Evolutionary conservation across 2,888 invertebrate genomes (phyloP).

Genomic region (Aporophyla lueneburgensis): DNA sequence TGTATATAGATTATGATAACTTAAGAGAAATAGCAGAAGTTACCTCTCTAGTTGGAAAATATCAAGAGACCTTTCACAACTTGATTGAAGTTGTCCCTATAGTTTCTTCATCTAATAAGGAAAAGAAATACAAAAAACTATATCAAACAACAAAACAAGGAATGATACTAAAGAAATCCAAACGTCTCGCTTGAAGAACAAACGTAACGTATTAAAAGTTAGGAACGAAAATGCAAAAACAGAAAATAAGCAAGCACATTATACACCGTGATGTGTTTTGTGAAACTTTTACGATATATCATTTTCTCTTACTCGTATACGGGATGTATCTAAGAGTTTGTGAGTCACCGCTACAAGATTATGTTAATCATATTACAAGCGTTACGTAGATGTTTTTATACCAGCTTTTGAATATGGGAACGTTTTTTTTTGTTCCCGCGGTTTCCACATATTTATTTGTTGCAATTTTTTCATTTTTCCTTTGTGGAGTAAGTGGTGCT

Average conservation of each 20-base stretch:
- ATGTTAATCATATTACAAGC: slow-evolving; percentile 67
- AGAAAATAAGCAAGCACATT: slow-evolving; percentile 64
- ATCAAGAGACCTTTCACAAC: background rate
- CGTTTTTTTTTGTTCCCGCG: slow-evolving; percentile 20
- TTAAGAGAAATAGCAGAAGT: slow-evolving; percentile 13
- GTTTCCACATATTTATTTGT: slow-evolving; percentile 31
- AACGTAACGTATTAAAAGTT: slow-evolving; percentile 66
- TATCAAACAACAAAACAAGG: slow-evolving; percentile 38
- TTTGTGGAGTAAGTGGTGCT: slow-evolving; percentile 8
- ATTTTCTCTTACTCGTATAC: slow-evolving; percentile 60
- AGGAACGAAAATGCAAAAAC: slow-evolving; percentile 65
- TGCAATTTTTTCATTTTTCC: slow-evolving; percentile 37
- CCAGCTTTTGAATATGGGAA: slow-evolving; percentile 58
- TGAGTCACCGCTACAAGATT: slow-evolving; percentile 65
- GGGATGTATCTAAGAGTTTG: slow-evolving; percentile 57
- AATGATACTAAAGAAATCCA: slow-evolving; percentile 45
- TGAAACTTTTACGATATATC: slow-evolving; percentile 68
- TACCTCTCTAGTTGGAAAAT: background rate
- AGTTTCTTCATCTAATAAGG: slow-evolving; percentile 33
- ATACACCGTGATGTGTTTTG: slow-evolving; percentile 67
- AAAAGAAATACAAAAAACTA: slow-evolving; percentile 32
- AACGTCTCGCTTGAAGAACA: slow-evolving; percentile 38
- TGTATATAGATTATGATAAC: background rate
- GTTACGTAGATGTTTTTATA: slow-evolving; percentile 60
- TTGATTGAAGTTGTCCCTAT: slow-evolving; percentile 31